Evolutionary conservation across 2,113 vertebrate genomes (phyloP), one percentile per base, ranked within the genome.

Genomic region (Lonchura striata): DNA sequence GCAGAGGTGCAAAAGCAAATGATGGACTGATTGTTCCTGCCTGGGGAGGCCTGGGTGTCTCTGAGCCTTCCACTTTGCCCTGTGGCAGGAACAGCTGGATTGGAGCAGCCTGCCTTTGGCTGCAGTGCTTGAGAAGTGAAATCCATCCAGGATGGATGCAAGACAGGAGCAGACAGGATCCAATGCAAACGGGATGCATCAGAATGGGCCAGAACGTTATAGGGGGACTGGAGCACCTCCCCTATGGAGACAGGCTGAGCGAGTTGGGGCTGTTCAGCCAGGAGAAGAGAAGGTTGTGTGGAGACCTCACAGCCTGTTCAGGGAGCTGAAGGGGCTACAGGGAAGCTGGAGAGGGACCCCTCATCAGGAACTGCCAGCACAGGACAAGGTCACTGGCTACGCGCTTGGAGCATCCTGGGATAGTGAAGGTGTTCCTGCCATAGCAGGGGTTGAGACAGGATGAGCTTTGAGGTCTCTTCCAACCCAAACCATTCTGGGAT

Each of bases 401-500:
- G n/a, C n/a, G n/a, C 22, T 18, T 27, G 50, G 10, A 41, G 15
- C 10, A 65, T 0, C 10, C 23, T 53, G 39, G 39, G 9, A 33
- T 0, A n/a, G n/a, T 47, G 28, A 10, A 64, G 15, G 2, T 64
- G 7, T 23, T 15, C 4, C 41, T 64, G 18, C 12, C 10, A 13
- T 28, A 9, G 28, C 9, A 18, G 25, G n/a, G 13, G 24, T 2
- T 17, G 8, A 3, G 19, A 23, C 15, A 6, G 2, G 10, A 1
- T 85, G 13, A n/a, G n/a, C n/a, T n/a, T n/a, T 41, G 13, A 24
- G 10, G 20, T 57, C 25, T 9, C 15, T 64, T 80, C 25, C 27
- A 19, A 44, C 23, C 6, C 52, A 52, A 39, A 30, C 16, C 6
- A 6, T 31, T 47, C 39, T 39, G 39, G 39, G 39, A 39, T 39